phyloP scores from a whole-genome alignment of 64 coral and sea anemone genomes.

The Dendrophyllia cribrosa region DNA sequence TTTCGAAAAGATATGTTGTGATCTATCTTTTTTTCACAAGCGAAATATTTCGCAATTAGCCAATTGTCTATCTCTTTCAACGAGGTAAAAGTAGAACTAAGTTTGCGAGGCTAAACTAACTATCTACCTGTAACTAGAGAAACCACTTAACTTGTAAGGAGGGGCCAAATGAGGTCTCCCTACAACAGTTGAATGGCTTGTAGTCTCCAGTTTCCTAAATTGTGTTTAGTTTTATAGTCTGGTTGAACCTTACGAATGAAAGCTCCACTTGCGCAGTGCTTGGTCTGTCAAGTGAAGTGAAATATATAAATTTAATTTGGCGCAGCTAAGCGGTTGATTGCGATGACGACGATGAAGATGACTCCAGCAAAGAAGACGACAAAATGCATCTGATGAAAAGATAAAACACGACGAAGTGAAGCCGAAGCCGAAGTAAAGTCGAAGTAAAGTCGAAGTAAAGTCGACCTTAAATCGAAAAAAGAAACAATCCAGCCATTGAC shows the following conservation, averaged over 20 bases:
- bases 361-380: background rate
- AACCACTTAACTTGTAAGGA: background rate
- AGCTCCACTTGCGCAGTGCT: background rate
- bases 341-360: background rate
- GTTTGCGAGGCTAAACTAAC: background rate
- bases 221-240: background rate
- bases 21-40: background rate
- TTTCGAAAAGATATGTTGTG: no score
- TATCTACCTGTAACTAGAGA: background rate
- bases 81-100: background rate
- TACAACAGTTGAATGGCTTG: background rate
- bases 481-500: background rate
- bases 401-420: background rate
- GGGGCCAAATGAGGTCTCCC: background rate
- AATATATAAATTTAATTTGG: background rate
- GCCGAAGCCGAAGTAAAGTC: background rate
- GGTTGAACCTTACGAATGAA: conserved; percentile 25
- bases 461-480: background rate
- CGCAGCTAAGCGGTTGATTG: background rate
- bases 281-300: conserved; percentile 18
- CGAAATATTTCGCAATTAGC: background rate
- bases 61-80: background rate
- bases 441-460: background rate
- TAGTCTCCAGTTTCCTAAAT: background rate
- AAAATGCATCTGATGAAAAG: background rate